Conservation (phyloP, 2,113 vertebrate species). For the Bettongia penicillata region DNA sequence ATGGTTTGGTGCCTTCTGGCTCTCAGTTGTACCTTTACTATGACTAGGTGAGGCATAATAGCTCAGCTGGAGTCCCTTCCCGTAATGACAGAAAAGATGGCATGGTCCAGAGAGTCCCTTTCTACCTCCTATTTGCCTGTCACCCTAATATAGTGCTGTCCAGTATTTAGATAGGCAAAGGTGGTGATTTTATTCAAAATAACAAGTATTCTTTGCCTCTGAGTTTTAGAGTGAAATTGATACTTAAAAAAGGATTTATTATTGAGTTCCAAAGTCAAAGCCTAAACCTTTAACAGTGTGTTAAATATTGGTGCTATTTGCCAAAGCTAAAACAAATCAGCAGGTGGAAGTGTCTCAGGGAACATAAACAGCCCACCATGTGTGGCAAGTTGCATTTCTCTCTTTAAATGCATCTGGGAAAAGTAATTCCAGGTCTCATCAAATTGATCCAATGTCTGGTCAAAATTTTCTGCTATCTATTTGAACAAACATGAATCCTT, state of each 20-base stretch:
- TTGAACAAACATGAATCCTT: not conserved
- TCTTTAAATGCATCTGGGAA: not conserved
- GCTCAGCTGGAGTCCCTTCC: not conserved
- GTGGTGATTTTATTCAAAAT: not conserved
- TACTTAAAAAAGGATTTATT: not conserved
- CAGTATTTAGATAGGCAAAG: not conserved
- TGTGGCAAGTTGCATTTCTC: constrained; percentile 9
- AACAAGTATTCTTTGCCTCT: not conserved
- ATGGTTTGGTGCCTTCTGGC: not conserved
- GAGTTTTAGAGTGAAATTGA: not conserved
- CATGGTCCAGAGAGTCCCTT: not conserved
- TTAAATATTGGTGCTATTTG: not conserved
- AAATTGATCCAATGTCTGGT: not conserved
- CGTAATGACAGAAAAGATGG: not conserved
- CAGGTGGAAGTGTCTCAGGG: not conserved
- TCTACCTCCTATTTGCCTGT: not conserved
- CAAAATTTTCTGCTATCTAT: not conserved
- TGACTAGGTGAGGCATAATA: not conserved
- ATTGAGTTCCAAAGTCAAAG: not conserved
- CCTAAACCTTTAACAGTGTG: constrained; percentile 1
- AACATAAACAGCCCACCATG: not conserved
- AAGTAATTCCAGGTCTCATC: constrained; percentile 17
- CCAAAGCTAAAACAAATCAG: not conserved
- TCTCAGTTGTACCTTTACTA: constrained; percentile 7
- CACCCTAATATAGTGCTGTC: not conserved